Conservation (phyloP, 2,797 vertebrate species). For the Hipposideros larvatus region DNA sequence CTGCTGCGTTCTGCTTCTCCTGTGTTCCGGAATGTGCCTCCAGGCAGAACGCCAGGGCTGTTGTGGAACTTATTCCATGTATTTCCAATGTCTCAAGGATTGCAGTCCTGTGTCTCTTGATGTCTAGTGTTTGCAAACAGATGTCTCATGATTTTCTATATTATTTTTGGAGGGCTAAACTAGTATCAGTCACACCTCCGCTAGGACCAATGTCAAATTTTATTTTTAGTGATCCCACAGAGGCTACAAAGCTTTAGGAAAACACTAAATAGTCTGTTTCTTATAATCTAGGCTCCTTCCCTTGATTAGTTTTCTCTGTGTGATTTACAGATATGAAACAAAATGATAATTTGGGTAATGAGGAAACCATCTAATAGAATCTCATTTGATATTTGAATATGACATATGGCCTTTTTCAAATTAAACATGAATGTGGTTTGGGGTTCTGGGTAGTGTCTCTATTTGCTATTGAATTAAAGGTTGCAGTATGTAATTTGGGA, state of each 20-base stretch:
- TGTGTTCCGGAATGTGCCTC: not conserved
- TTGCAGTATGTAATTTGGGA: not conserved
- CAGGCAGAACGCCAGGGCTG: not conserved
- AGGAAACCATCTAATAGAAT: not conserved
- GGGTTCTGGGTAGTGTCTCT: not conserved
- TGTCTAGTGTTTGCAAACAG: not conserved
- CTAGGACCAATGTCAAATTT: not conserved
- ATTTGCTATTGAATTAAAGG: not conserved
- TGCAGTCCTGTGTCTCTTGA: not conserved
- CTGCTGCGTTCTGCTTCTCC: not conserved
- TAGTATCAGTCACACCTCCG: not conserved
- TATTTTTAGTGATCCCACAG: not conserved
- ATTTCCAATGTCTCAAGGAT: not conserved
- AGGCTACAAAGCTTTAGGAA: not conserved
- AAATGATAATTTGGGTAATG: not conserved
- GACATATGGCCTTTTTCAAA: not conserved
- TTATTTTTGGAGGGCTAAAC: not conserved
- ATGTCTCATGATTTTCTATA: not conserved
- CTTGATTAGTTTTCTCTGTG: not conserved
- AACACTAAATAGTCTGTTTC: not conserved
- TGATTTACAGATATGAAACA: not conserved
- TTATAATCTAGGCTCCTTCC: not conserved
- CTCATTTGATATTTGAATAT: not conserved
- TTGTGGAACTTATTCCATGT: not conserved
- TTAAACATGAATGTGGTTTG: not conserved